A percentile compares a stretch with the other conserved stretches of the same genome.
Conservation (phyloP, 2,113 vertebrate species). For the Gasterosteus aculeatus region DNA sequence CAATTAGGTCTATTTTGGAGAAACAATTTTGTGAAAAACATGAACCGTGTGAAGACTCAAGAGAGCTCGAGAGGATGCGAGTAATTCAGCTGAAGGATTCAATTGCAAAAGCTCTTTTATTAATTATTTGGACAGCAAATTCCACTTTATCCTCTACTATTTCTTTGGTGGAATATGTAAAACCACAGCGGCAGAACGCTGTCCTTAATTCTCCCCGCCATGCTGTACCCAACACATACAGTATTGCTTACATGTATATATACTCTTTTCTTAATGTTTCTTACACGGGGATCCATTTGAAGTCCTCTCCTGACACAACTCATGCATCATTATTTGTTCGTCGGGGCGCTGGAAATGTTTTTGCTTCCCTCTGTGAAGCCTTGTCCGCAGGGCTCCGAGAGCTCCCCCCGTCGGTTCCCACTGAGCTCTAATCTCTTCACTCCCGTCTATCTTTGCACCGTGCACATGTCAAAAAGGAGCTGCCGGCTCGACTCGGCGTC, state of each 20-base stretch:
- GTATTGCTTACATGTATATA: not conserved
- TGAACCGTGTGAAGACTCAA: not conserved
- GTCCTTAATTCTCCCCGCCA: not conserved
- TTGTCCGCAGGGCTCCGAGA: not conserved
- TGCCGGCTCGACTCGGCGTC: conserved; percentile 49
- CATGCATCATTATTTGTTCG: not conserved
- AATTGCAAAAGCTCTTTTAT: not conserved
- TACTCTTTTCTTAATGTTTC: not conserved
- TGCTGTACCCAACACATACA: not conserved
- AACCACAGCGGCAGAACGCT: not conserved
- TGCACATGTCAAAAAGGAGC: conserved; percentile 46
- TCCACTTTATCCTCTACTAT: not conserved
- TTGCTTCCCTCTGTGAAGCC: conserved; percentile 12
- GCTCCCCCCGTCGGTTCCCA: conserved; percentile 9
- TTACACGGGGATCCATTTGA: not conserved
- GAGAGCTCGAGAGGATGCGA: not conserved
- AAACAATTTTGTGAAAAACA: not conserved
- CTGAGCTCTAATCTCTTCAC: conserved; percentile 38
- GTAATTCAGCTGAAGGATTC: not conserved
- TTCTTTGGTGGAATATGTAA: not conserved
- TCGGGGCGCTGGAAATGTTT: not conserved
- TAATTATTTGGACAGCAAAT: not conserved
- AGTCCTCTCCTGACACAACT: not conserved
- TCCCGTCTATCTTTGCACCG: conserved; percentile 33
- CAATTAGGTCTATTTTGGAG: not conserved